These are phyloP conservation scores for Phragmatobia fuliginosa DNA, from an alignment of 2,888 invertebrate genomes.

Conservation along the genomic window DNA sequence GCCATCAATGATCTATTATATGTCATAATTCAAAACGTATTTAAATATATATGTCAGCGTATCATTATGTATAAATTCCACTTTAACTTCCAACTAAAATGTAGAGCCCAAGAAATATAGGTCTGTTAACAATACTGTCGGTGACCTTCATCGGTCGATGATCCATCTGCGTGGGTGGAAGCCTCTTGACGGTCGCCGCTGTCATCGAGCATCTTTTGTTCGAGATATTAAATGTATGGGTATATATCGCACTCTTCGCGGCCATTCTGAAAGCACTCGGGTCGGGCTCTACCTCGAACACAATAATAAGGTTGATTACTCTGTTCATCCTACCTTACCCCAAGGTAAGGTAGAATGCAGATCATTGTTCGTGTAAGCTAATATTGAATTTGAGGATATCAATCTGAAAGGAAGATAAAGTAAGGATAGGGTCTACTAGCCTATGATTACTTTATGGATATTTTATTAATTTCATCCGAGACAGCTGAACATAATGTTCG, in stretches of 20 bases:
- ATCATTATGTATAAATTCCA: background rate
- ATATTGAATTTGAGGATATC: background rate
- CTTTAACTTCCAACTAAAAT: background rate
- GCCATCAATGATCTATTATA: too few relatives aligned
- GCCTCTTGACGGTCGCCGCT: conserved; percentile 15
- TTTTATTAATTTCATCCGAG: background rate
- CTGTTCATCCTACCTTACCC: too few relatives aligned
- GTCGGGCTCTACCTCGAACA: background rate
- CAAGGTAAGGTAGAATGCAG: background rate
- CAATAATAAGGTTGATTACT: background rate
- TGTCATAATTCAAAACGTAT: too few relatives aligned
- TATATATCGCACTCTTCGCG: conserved; percentile 9
- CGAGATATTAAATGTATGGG: conserved; percentile 15
- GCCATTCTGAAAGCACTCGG: conserved; percentile 21
- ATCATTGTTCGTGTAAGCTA: background rate
- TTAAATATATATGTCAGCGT: background rate
- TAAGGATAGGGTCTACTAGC: background rate
- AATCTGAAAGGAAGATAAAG: background rate
- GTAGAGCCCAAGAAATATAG: conserved; percentile 12
- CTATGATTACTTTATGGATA: background rate
- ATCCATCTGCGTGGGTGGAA: conserved; percentile 36
- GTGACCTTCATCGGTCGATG: conserved; percentile 45
- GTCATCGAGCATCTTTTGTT: conserved; percentile 38
- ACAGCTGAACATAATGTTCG: background rate
- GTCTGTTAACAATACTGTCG: conserved; percentile 21